Evolutionary conservation across 2,888 invertebrate species (phyloP).

Genomic region (Geophilus truncorum): DNA sequence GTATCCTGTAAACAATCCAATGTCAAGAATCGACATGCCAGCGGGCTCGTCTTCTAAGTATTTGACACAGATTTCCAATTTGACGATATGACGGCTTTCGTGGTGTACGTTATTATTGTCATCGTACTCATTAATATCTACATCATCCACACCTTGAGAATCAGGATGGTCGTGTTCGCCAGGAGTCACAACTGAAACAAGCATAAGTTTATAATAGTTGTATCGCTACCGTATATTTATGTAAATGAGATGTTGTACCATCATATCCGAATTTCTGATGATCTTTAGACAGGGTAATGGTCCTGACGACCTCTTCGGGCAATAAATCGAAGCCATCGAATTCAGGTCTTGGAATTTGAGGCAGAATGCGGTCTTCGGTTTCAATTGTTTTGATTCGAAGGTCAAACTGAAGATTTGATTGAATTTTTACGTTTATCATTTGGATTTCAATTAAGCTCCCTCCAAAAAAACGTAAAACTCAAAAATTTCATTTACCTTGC

Average conservation of each 20-base stretch:
- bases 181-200: too few species aligned
- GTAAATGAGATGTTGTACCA: not conserved
- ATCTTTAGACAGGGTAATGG: not conserved
- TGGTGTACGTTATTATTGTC: not conserved
- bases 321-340: not conserved
- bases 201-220: not conserved
- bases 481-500: too few species aligned
- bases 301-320: not conserved
- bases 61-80: constrained; percentile 3
- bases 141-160: not conserved
- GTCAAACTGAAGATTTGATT: too few species aligned
- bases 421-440: too few species aligned
- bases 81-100: constrained; percentile 3
- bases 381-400: not conserved
- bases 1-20: constrained; percentile 25
- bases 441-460: too few species aligned
- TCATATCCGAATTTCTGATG: not conserved
- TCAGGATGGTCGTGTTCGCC: too few species aligned
- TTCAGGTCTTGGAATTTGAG: not conserved
- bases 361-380: not conserved
- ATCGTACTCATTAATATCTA: not conserved
- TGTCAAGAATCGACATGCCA: not conserved
- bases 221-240: not conserved
- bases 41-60: not conserved
- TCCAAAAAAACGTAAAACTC: too few species aligned